phyloP scores from a whole-genome alignment of 2,888 invertebrate genomes.

The Horisme vitalbata region DNA sequence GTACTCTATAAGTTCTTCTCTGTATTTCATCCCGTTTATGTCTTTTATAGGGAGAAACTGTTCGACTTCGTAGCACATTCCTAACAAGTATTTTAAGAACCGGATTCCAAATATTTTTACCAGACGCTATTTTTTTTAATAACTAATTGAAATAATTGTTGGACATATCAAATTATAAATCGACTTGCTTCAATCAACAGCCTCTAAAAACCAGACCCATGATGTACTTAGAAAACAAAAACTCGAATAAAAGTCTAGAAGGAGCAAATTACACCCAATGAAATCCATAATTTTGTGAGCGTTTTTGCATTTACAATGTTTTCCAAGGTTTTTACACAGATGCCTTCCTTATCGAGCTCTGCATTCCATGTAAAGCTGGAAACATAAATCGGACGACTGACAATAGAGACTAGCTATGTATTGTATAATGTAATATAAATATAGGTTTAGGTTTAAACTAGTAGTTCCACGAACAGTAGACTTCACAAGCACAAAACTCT shows the following conservation, averaged over 20 bases:
- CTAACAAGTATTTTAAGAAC: too few species aligned
- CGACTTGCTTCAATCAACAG: neutral
- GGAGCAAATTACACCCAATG: slow-evolving; percentile 1
- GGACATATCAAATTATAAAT: too few species aligned
- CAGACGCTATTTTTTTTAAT: too few species aligned
- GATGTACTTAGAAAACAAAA: neutral
- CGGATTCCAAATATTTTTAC: too few species aligned
- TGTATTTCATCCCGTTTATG: slow-evolving; percentile 21
- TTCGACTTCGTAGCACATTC: neutral
- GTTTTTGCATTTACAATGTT: slow-evolving; percentile 10
- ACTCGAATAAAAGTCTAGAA: neutral
- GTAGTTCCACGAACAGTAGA: too few species aligned
- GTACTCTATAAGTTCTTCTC: too few species aligned
- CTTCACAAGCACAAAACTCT: too few species aligned
- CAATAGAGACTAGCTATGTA: neutral
- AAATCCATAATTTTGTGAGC: slow-evolving; percentile 8
- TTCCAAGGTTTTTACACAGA: slow-evolving; percentile 12
- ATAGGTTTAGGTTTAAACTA: too few species aligned
- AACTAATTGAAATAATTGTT: too few species aligned
- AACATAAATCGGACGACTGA: too few species aligned
- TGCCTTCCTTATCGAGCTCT: slow-evolving; percentile 15
- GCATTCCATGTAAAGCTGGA: slow-evolving; percentile 3
- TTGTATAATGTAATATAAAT: too few species aligned
- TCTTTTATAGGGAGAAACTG: slow-evolving; percentile 17
- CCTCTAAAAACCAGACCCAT: neutral